These are phyloP conservation scores for Strongylocentrotus purpuratus DNA, from an alignment of 35 echinoderm and acorn worm genomes.

Conservation along the genomic window DNA sequence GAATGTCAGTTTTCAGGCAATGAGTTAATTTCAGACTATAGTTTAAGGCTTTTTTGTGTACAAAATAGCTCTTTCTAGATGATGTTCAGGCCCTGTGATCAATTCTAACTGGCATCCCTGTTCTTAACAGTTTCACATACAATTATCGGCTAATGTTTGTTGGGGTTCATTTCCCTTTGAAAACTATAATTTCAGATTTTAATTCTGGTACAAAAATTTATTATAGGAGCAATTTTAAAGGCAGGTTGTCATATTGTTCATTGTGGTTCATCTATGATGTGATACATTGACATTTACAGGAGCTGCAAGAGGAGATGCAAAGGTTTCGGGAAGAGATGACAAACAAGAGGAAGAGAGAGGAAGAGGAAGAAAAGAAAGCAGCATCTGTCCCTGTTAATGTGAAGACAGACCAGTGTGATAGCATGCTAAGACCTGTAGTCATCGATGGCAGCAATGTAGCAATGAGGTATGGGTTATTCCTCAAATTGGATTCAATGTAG, in stretches of 20 bases:
- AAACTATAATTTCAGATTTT: background rate
- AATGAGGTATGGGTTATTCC: conserved; percentile 57
- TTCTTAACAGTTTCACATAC: background rate
- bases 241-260: background rate
- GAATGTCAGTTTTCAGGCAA: too few species aligned
- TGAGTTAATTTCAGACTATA: too few species aligned
- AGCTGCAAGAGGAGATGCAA: conserved; percentile 19
- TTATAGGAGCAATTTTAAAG: background rate
- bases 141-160: background rate
- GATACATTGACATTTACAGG: background rate
- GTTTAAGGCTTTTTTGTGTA: too few species aligned
- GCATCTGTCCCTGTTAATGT: background rate
- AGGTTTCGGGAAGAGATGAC: background rate
- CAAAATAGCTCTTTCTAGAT: background rate
- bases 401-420: background rate
- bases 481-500: background rate
- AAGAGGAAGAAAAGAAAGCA: conserved; percentile 25
- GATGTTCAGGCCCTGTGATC: background rate
- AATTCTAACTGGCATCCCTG: too few species aligned
- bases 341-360: conserved; percentile 44
- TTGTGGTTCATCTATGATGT: background rate
- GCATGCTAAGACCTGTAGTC: conserved; percentile 62
- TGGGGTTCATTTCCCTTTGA: background rate
- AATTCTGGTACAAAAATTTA: background rate
- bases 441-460: conserved; percentile 79